Evolutionary conservation across 2,797 vertebrate species (phyloP), one percentile per base, ranked within the genome.

Genomic region (Phoeniculus purpureus): DNA sequence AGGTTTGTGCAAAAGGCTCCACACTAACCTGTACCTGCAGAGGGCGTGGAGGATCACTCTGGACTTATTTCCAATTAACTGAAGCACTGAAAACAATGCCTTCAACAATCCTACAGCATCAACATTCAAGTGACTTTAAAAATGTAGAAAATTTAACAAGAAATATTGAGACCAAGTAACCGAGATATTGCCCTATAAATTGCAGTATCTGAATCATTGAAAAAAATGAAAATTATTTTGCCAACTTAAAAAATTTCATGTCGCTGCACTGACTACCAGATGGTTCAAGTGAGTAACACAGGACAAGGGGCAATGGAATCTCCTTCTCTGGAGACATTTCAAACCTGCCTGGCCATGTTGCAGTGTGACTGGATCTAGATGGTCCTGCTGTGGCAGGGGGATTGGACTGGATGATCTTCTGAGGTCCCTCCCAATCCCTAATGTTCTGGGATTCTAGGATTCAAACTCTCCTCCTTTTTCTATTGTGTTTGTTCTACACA

Each of bases 181-280:
- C 59, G 65, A 51, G 74, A 12, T 14, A 50, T 4, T 25, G 65
- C 2, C 32, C 20, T 9, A 6, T 0, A 4, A 61, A 26, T 3
- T 23, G 25, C 13, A 62, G 78, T 77, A 11, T 4, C 25, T 54
- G 22, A 20, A 52, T 26, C 21, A 32, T 22, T 5, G n/a, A 4
- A n/a, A 47, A 6, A 12, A 21, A 20, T 0, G 0, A 66, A 56
- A n/a, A 15, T 45, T 67, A 40, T 84, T 72, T 45, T 61, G 10
- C 10, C 34, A 73, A 43, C 6, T 48, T 64, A 3, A 59, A n/a
- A n/a, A 52, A 43, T 4, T 3, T 18, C 32, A 10, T 64, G 56
- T 58, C 10, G 31, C 6, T 76, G 50, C n/a, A 31, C 1, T 43
- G 15, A 65, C 45, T 54, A 56, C 5, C 15, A 50, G 5, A 48